Evolutionary conservation across 2,888 invertebrate species (phyloP), one percentile per base, ranked within the genome.

Genomic region (Nomada flava): DNA sequence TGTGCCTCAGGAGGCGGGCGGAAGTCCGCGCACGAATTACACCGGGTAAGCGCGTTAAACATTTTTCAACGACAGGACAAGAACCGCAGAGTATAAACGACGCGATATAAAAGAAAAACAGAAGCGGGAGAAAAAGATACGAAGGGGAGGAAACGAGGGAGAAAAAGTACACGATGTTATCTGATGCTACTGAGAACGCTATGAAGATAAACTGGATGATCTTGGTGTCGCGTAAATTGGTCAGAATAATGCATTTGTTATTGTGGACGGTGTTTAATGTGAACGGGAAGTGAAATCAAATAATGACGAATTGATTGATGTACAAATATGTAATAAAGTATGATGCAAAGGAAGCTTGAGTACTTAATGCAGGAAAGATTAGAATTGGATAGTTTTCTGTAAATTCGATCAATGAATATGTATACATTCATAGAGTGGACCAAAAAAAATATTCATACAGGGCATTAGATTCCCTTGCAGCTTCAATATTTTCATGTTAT

Each of bases 11-110:
- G 70, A 52, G 60, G 64, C 29, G 26, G 68, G 23, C 71, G 67
- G 53, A 76, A 52, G 83, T 71, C 55, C 42, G 62, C 50, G 72
- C 65, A 18, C 69, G 72, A 84, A 84, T 81, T 84, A 81, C 71
- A 55, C 36, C 55, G 76, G 57, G 76, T 83, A 74, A 84, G 67
- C 65, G 62, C 42, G 71, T 78, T 74, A 67, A 78, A 73, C 70
- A 73, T 72, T 84, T 84, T 84, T 59, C 71, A 67, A 65, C 76
- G 50, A 20, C 15, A 47, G n/a, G 55, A 26, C 65, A 11, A 44
- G 50, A 20, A 74, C 63, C 50, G 29, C 59, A 11, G 57, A 15
- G 3, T 29, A 60, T 26, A 23, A 72, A 44, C 65, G 44, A 26
- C 23, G 52, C 23, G 47, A 62, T n/a, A n/a, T 18, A 44, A 18